These are phyloP conservation scores for Vombatus ursinus DNA, from an alignment of 2,113 vertebrate genomes.

Conservation along the genomic window DNA sequence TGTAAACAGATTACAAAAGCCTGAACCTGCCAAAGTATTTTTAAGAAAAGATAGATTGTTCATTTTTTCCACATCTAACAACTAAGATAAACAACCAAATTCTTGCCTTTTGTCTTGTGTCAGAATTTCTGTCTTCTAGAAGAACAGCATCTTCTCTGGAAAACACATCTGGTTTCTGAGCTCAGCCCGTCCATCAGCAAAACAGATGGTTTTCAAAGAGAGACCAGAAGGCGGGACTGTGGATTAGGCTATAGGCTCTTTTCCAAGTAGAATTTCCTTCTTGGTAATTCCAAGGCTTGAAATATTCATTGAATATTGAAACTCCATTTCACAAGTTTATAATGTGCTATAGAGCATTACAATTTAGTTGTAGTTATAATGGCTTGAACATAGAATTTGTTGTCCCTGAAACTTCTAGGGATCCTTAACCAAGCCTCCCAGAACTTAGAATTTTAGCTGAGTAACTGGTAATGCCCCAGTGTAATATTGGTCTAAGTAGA, in stretches of 20 bases:
- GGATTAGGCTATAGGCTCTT: conserved; percentile 78
- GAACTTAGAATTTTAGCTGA: conserved; percentile 13
- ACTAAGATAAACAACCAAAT: conserved; percentile 64
- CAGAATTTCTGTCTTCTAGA: conserved; percentile 73
- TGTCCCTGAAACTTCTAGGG: conserved; percentile 9
- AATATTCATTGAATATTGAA: conserved; percentile 62
- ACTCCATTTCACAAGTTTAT: conserved; percentile 71
- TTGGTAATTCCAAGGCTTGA: conserved; percentile 76
- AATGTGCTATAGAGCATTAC: conserved; percentile 70
- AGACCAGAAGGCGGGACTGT: conserved; percentile 68
- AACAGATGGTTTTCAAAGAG: conserved; percentile 79
- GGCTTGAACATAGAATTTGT: conserved; percentile 44
- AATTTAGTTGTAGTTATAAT: conserved; percentile 70
- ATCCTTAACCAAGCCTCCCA: conserved; percentile 5
- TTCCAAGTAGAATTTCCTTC: conserved; percentile 82
- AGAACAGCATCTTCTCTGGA: conserved; percentile 75
- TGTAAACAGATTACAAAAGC: conserved; percentile 70
- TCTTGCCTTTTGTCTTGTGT: conserved; percentile 74
- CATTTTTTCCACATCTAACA: conserved; percentile 72
- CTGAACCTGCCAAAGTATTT: conserved; percentile 58
- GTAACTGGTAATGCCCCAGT: background rate
- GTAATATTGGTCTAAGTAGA: background rate
- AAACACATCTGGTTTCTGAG: conserved; percentile 77
- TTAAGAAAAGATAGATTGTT: conserved; percentile 59
- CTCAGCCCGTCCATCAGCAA: conserved; percentile 75